phyloP scores from a whole-genome alignment of 92 coral and sea anemone species.

The Phymanthus crucifer region DNA sequence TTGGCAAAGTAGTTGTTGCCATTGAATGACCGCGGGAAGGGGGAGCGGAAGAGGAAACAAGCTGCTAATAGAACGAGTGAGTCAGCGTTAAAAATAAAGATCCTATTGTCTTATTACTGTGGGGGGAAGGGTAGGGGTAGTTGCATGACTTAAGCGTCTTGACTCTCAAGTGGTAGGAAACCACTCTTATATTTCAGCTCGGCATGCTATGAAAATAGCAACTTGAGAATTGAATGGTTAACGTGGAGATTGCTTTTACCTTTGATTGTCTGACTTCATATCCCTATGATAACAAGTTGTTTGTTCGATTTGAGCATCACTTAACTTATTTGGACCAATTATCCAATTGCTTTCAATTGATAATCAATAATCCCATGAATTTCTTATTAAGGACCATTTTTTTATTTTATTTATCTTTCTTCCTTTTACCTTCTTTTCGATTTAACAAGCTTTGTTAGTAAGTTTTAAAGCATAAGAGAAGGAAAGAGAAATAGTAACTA shows the following conservation, averaged over 20 bases:
- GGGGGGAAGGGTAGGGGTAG: background rate
- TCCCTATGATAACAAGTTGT: background rate
- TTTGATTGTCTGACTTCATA: too few relatives aligned
- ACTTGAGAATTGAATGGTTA: too few relatives aligned
- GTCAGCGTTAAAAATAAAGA: background rate
- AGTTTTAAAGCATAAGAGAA: background rate
- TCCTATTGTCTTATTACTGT: background rate
- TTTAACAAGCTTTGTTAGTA: background rate
- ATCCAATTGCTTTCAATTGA: background rate
- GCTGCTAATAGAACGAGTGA: background rate
- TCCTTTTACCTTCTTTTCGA: background rate
- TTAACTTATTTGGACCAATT: background rate
- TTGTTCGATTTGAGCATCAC: background rate
- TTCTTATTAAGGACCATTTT: background rate
- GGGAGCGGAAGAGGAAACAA: too few relatives aligned
- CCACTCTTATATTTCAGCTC: background rate
- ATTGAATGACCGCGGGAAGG: too few relatives aligned
- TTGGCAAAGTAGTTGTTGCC: too few relatives aligned
- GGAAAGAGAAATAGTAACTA: background rate
- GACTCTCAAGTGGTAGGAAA: background rate
- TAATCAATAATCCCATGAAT: background rate
- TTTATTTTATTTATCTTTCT: background rate
- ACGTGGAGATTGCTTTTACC: too few relatives aligned
- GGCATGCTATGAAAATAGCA: too few relatives aligned
- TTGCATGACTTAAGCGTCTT: background rate